These are phyloP conservation scores for Ligdia adustata DNA, from an alignment of 2,888 invertebrate genomes.

Conservation along the genomic window DNA sequence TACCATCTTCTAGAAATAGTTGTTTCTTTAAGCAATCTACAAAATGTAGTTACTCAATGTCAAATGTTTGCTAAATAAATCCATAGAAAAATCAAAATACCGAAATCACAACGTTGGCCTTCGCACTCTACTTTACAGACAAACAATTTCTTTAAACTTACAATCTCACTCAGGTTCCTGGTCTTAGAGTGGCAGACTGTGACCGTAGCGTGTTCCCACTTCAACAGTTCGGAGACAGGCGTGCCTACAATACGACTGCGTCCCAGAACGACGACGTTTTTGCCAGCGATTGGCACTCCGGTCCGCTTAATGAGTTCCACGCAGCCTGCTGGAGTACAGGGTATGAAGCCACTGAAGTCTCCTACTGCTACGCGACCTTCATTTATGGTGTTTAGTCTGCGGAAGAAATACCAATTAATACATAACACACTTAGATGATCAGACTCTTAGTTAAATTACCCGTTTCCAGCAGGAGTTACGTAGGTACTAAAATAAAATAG, in stretches of 20 bases:
- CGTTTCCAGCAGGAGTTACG: no score
- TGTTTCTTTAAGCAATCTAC: no score
- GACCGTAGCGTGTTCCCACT: conserved; percentile 98
- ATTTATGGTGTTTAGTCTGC: conserved; percentile 94
- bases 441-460: no score
- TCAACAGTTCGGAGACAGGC: conserved; percentile 95
- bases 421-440: not conserved
- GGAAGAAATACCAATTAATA: conserved; percentile 8
- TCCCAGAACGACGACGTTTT: conserved; percentile 96
- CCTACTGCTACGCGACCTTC: conserved; percentile 96
- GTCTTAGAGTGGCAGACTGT: conserved; percentile 99
- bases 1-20: no score
- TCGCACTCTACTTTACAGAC: no score
- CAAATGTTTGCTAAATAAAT: no score
- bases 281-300: conserved; percentile 91
- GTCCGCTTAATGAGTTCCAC: conserved; percentile 94
- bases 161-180: conserved; percentile 89
- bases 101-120: no score
- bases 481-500: no score
- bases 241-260: conserved; percentile 99
- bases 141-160: no score
- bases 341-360: conserved; percentile 94
- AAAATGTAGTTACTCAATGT: no score
- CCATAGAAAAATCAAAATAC: no score
- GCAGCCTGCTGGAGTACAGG: conserved; percentile 98